Evolutionary conservation across 2,888 invertebrate species (phyloP).

Genomic region (Hololepta plana): DNA sequence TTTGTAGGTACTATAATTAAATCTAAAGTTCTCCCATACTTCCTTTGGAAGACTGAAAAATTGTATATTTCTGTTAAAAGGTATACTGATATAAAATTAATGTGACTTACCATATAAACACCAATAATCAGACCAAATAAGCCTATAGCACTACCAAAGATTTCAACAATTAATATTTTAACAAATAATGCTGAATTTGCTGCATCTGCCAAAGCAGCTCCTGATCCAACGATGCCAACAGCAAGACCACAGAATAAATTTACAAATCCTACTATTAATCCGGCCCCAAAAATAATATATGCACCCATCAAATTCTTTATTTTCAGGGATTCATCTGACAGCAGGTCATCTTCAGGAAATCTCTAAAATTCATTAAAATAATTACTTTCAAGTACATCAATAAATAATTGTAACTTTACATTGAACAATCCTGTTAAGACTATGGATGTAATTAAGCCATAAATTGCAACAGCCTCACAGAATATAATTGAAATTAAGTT

Average conservation of each 20-base stretch:
- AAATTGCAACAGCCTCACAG: conserved; percentile 99
- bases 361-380: conserved; percentile 19
- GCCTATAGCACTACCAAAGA: conserved; percentile 98
- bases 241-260: conserved; percentile 93
- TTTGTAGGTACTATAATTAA: no score
- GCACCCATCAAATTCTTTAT: conserved; percentile 67
- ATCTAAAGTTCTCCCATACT: neutral
- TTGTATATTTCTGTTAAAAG: no score
- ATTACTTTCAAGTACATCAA: neutral
- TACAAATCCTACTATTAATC: conserved; percentile 87
- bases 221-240: conserved; percentile 95
- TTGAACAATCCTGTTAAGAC: conserved; percentile 68
- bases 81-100: no score
- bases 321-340: conserved; percentile 25
- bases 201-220: conserved; percentile 95
- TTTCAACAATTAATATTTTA: conserved; percentile 96
- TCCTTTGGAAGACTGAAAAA: no score
- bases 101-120: conserved; percentile 57
- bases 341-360: conserved; percentile 31
- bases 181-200: conserved; percentile 93
- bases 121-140: conserved; percentile 97
- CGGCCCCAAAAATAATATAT: conserved; percentile 92
- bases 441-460: conserved; percentile 96
- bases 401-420: neutral
- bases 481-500: conserved; percentile 99